A percentile compares a stretch with the other conserved stretches of the same genome.
These are phyloP conservation scores for Andrena bucephala DNA, from an alignment of 2,888 invertebrate genomes.

Conservation along the genomic window DNA sequence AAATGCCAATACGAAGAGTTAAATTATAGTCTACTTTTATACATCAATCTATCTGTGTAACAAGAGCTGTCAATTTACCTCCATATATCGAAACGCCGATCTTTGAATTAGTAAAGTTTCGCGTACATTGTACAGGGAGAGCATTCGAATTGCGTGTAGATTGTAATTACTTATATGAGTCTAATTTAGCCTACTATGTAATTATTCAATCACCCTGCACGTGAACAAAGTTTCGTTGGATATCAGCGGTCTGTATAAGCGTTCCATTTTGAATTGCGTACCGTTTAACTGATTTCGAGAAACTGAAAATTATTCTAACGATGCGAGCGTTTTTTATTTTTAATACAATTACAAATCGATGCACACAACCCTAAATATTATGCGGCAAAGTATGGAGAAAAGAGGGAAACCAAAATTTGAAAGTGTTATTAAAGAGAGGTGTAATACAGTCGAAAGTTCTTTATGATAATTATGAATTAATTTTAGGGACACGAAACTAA, in stretches of 20 bases:
- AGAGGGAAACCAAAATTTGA: too few relatives aligned
- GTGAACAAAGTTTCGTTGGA: conserved; percentile 15
- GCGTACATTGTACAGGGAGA: not conserved
- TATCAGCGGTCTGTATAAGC: not conserved
- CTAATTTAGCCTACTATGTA: conserved; percentile 25
- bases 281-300: not conserved
- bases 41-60: not conserved
- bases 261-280: not conserved
- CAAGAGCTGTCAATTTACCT: not conserved
- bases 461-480: too few relatives aligned
- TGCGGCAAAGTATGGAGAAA: not conserved
- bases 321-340: not conserved
- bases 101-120: conserved; percentile 17
- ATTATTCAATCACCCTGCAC: conserved; percentile 20
- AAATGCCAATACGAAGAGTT: not conserved
- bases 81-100: conserved; percentile 7
- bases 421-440: too few relatives aligned
- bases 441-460: too few relatives aligned
- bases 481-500: too few relatives aligned
- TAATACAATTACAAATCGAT: not conserved
- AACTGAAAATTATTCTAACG: not conserved
- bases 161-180: conserved; percentile 27
- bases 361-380: not conserved
- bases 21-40: not conserved
- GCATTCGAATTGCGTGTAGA: conserved; percentile 29